phyloP scores from a whole-genome alignment of 2,888 invertebrate genomes.

The Sminthurinus aureus region DNA sequence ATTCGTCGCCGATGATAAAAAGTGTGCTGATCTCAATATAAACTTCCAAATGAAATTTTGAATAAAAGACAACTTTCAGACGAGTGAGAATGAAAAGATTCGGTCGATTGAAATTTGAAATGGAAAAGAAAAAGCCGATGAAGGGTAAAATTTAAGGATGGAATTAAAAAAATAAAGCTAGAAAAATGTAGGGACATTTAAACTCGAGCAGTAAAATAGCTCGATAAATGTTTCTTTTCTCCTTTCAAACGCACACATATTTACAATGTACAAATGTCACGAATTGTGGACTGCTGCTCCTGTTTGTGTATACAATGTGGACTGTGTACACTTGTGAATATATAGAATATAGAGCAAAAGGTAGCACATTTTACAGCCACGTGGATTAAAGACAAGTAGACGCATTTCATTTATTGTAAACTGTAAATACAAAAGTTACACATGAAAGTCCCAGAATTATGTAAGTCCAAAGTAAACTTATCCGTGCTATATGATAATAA shows the following conservation, averaged over 20 bases:
- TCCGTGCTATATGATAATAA: no score
- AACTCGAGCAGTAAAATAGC: constrained; percentile 5
- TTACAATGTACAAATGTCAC: no score
- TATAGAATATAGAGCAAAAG: no score
- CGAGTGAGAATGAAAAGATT: background rate
- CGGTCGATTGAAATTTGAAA: background rate
- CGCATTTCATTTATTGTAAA: no score
- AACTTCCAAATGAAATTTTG: background rate
- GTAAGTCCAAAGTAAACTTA: no score
- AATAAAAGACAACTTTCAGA: background rate
- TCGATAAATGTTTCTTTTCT: background rate
- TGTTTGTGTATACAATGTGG: no score
- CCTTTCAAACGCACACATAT: background rate
- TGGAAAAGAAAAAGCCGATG: constrained; percentile 6
- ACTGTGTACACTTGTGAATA: no score
- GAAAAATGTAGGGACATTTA: background rate
- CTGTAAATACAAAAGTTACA: no score
- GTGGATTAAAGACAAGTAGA: no score
- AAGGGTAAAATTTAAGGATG: background rate
- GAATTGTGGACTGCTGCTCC: no score
- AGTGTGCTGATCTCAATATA: background rate
- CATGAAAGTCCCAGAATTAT: no score
- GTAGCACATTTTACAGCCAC: no score
- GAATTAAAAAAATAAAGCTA: background rate
- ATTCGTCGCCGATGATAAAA: background rate